Percentiles rank a stretch among this genome's conserved stretches.
Conservation (phyloP, 2,113 vertebrate genomes). For the Mastomys natalensis region DNA sequence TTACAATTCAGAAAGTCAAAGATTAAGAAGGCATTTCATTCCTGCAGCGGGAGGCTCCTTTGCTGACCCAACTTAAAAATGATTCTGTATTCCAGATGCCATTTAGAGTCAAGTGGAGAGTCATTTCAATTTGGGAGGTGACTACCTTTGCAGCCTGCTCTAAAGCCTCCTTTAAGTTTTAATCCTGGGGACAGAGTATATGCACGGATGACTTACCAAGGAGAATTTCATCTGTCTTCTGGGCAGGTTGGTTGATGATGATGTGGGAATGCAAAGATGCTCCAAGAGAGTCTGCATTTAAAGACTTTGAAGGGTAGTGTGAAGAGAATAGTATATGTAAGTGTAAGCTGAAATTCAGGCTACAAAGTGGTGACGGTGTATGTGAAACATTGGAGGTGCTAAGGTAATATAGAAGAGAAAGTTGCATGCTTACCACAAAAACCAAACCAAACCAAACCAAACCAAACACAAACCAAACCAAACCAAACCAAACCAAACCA, state of each 20-base stretch:
- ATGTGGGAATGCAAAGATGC: background rate
- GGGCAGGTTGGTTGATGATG: background rate
- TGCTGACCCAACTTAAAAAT: constrained; percentile 35
- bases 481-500: too few relatives aligned
- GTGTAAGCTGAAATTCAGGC: background rate
- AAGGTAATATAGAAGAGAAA: background rate
- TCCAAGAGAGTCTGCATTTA: background rate
- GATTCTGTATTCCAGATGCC: constrained; percentile 38
- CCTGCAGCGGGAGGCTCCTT: constrained; percentile 35
- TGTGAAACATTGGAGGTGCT: rapidly evolving
- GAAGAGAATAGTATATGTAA: background rate
- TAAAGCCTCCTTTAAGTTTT: background rate
- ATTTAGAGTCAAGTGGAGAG: constrained; percentile 1
- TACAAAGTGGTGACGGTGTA: background rate
- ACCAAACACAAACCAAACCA: too few relatives aligned
- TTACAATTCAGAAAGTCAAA: constrained; percentile 67
- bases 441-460: too few relatives aligned
- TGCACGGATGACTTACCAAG: background rate
- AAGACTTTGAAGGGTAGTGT: background rate
- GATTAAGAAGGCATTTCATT: constrained; percentile 73
- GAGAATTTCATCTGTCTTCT: background rate
- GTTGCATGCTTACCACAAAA: background rate
- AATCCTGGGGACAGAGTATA: background rate
- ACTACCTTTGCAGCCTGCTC: background rate
- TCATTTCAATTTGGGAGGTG: constrained; percentile 32